Conservation (phyloP, 2,888 invertebrate genomes). For the Drosophila neotestacea region DNA sequence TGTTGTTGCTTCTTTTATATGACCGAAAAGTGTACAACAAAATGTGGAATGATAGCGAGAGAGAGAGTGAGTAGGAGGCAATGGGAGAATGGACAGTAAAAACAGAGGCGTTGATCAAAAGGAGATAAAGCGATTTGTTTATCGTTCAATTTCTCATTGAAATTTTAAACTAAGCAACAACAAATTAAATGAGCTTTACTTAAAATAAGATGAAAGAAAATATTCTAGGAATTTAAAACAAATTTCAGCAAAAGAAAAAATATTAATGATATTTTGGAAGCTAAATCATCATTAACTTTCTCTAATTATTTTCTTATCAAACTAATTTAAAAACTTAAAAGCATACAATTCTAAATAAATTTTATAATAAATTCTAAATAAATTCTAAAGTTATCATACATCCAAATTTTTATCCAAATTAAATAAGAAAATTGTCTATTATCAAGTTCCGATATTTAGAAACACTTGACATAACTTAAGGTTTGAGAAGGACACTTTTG, state of each 20-base stretch:
- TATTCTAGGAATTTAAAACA: background rate
- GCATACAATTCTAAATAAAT: too few species aligned
- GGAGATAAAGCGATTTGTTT: conserved; percentile 38
- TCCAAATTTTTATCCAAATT: too few species aligned
- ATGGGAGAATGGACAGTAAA: background rate
- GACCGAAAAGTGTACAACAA: conserved; percentile 39
- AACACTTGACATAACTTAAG: too few species aligned
- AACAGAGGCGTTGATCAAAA: conserved; percentile 53
- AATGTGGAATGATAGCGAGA: conserved; percentile 1
- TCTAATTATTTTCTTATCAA: too few species aligned
- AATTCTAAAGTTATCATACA: too few species aligned
- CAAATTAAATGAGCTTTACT: background rate
- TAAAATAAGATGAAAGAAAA: background rate
- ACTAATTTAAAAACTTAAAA: too few species aligned
- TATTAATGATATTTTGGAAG: too few species aligned
- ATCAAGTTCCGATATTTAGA: too few species aligned
- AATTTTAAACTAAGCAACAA: background rate
- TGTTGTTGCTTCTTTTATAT: conserved; percentile 43
- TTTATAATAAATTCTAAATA: too few species aligned
- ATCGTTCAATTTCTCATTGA: conserved; percentile 3
- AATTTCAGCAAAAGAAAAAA: background rate
- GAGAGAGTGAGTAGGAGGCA: background rate
- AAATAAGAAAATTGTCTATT: too few species aligned
- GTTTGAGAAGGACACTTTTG: too few species aligned
- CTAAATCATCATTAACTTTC: too few species aligned